Evolutionary conservation across 2,888 invertebrate genomes (phyloP).

Genomic region (Cetonia aurata): DNA sequence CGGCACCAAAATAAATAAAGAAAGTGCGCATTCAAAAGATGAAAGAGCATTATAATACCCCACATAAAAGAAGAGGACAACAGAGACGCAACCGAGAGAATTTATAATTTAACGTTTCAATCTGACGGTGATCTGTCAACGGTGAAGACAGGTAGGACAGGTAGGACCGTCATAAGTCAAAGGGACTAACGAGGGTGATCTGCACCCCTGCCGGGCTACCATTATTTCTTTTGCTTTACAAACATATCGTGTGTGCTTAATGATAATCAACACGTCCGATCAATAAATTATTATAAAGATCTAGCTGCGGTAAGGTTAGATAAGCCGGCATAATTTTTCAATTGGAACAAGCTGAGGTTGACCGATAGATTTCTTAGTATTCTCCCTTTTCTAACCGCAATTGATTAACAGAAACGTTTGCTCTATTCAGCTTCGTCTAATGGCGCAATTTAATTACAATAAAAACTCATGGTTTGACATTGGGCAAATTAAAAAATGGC

Average conservation of each 20-base stretch:
- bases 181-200: constrained; percentile 48
- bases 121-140: constrained; percentile 47
- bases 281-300: constrained; percentile 41
- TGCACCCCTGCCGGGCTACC: constrained; percentile 44
- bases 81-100: constrained; percentile 36
- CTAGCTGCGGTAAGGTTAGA: constrained; percentile 17
- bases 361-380: constrained; percentile 13
- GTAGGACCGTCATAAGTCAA: constrained; percentile 48
- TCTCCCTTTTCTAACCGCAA: constrained; percentile 2
- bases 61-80: not conserved
- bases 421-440: too few species aligned
- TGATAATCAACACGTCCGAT: constrained; percentile 40
- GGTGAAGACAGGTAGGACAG: constrained; percentile 47
- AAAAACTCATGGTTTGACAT: too few species aligned
- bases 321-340: constrained; percentile 37
- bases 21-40: not conserved
- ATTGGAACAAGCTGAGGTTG: constrained; percentile 8
- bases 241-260: constrained; percentile 38
- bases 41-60: not conserved
- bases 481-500: too few species aligned
- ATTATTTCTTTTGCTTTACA: constrained; percentile 36
- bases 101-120: constrained; percentile 46
- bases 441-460: too few species aligned
- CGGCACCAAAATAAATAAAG: not conserved
- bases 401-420: not conserved